A percentile compares a stretch with the other conserved stretches of the same genome.
These are phyloP conservation scores for Falcaria lacertinaria DNA, from an alignment of 2,888 invertebrate species.

Conservation along the genomic window DNA sequence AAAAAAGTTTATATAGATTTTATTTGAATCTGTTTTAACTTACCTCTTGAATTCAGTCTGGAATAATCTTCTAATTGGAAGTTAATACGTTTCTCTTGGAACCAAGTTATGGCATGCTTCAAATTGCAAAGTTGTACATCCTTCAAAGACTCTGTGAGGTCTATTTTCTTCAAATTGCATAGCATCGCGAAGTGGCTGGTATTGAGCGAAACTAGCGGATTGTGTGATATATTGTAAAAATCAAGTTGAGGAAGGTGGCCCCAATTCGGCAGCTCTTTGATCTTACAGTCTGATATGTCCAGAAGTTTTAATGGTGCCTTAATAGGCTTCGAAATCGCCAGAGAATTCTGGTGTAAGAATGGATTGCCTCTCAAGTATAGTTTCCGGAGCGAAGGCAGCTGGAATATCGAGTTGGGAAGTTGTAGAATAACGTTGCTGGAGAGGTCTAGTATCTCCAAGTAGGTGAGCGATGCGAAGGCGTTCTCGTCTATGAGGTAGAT, in stretches of 20 bases:
- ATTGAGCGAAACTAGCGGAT: slow-evolving; percentile 66
- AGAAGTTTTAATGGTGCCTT: slow-evolving; percentile 78
- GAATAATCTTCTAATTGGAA: slow-evolving; percentile 59
- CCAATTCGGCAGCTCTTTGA: slow-evolving; percentile 80
- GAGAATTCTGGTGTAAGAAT: slow-evolving; percentile 55
- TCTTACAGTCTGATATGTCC: slow-evolving; percentile 80
- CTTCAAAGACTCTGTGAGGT: slow-evolving; percentile 61
- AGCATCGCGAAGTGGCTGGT: slow-evolving; percentile 79
- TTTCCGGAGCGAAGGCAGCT: slow-evolving; percentile 80
- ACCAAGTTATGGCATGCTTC: slow-evolving; percentile 54
- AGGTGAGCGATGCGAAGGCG: slow-evolving; percentile 67
- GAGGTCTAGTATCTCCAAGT: slow-evolving; percentile 77
- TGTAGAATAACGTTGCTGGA: slow-evolving; percentile 74
- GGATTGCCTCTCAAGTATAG: slow-evolving; percentile 80
- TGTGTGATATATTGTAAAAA: slow-evolving; percentile 82
- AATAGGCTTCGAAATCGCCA: slow-evolving; percentile 74
- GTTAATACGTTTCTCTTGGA: slow-evolving; percentile 49
- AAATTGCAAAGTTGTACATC: slow-evolving; percentile 47
- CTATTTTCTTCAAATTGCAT: slow-evolving; percentile 81
- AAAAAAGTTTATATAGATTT: too few relatives aligned
- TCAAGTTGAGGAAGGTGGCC: slow-evolving; percentile 79
- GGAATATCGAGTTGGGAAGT: slow-evolving; percentile 73
- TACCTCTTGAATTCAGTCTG: slow-evolving; percentile 57
- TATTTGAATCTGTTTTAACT: slow-evolving; percentile 4
- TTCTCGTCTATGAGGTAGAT: slow-evolving; percentile 76